Base-by-base conservation (phyloP, 2,113 vertebrate species). In the Pongo abelii region DNA sequence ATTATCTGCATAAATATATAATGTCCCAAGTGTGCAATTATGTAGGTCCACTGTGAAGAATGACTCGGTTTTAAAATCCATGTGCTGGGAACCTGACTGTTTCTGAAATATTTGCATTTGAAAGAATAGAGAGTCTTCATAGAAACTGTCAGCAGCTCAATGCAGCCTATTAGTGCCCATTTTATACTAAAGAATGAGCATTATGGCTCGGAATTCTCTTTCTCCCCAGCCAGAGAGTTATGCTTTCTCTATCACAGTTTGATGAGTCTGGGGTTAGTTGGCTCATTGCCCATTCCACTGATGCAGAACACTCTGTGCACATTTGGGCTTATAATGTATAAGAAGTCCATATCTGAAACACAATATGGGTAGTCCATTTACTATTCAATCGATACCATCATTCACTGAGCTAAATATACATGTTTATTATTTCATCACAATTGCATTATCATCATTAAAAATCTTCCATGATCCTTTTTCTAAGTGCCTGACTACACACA, bases 1-100 rank as follows among this genome's bases (percentile, higher is more conserved):
- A 98, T 98, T 98, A 97, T 97, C 92, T 95, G 35, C 75, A 97
- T 96, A 96, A 97, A 98, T 98, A 97, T 93, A 97, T 98, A 97
- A 97, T 97, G 72, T 97, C 96, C 90, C 98, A 83, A 93, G 94
- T 91, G 97, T 94, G 78, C 92, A 94, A 97, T 97, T 97, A 98
- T 52, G 85, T 92, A 89, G 96, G 91, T 81, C 95, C 27, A 94
- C 87, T 84, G 74, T 55, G 67, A 97, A 97, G 86, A 97, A 97
- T 95, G 84, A 93, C 94, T 97, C 89, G 52, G 57, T 93, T 98
- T 97, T 96, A 96, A 95, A 98, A 96, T 96, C 92, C 38, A 40
- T 89, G 95, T 89, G 70, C 77, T 97, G 81, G 81, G 55, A 98
- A 97, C 64, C 67, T 96, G 89, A 91, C 46, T 72, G 83, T 81